These are phyloP conservation scores for Meloe dianella DNA, from an alignment of 2,888 invertebrate species.

Conservation along the genomic window DNA sequence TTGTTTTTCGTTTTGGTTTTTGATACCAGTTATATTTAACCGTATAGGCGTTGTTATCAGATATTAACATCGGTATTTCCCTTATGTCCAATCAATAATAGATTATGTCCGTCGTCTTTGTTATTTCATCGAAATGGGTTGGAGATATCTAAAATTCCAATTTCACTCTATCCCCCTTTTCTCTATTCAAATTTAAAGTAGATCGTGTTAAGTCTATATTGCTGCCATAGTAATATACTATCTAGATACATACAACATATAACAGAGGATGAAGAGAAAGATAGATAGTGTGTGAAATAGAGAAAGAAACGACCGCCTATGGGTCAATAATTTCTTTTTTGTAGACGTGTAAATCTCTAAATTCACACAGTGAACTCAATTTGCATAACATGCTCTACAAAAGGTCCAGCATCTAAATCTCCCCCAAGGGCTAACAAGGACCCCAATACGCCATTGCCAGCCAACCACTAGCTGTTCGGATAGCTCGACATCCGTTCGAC, in stretches of 20 bases:
- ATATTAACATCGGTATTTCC: background rate
- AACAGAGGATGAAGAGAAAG: background rate
- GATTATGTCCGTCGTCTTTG: slow-evolving; percentile 12
- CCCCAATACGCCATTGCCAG: slow-evolving; percentile 12
- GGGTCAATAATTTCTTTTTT: slow-evolving; percentile 34
- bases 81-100: slow-evolving; percentile 14
- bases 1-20: too few relatives aligned
- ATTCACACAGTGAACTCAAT: slow-evolving; percentile 28
- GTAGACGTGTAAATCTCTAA: slow-evolving; percentile 32
- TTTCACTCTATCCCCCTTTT: background rate
- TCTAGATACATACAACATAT: background rate
- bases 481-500: background rate
- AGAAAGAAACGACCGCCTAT: background rate
- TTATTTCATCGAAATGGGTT: slow-evolving; percentile 14
- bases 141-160: slow-evolving; percentile 17
- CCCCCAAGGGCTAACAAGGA: slow-evolving; percentile 29
- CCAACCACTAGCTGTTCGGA: slow-evolving; percentile 5
- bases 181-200: slow-evolving; percentile 17
- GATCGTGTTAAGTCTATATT: slow-evolving; percentile 15
- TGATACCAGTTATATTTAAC: slow-evolving; percentile 13
- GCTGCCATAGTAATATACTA: background rate
- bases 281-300: background rate
- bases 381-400: slow-evolving; percentile 32
- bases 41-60: background rate
- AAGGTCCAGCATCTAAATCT: slow-evolving; percentile 32